Base-by-base conservation (phyloP, 2,888 invertebrate genomes). In the Chloroclystis v-ata region DNA sequence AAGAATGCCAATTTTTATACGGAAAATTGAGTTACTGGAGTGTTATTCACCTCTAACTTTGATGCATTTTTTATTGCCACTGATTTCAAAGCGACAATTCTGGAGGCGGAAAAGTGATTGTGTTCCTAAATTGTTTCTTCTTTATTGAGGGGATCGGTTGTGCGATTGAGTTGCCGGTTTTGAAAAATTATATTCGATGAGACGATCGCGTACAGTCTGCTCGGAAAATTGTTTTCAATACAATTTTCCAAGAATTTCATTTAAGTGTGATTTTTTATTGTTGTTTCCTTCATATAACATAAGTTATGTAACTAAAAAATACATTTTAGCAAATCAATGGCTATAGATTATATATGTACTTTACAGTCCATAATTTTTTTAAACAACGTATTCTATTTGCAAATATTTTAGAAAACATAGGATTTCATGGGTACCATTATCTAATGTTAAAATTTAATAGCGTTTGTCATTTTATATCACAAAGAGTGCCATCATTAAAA, bases 1-100 rank as follows among this genome's bases (percentile, higher is more conserved):
- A 83, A 83, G 82, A 82, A 86, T 78, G 82, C 75, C 85, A 82
- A 82, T 86, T 85, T 83, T 78, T 82, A 76, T 74, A 73, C 75
- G 73, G 77, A 75, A 84, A 87, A 87, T 87, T 81, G 80, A 82
- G 82, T 86, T 84, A 80, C 72, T 69, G 61, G 61, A 71, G 68
- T 74, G 72, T 84, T 78, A 82, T 80, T 78, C 75, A 78, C 72
- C 67, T 69, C 68, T 69, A 60, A 69, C 59, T 66, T 65, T 65
- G 59, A 64, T 76, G 69, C 71, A 75, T 73, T 67, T 65, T 71
- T 74, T 67, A 69, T 68, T 67, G 63, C 62, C 60, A 66, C 60
- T 65, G 60, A 62, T 66, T 63, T 59, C 60, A 65, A 67, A 64
- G 60, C 45, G 47, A 53, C 57, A 61, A 56, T 53, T 54, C 48